Percentiles rank a stretch among this genome's conserved stretches.
Evolutionary conservation across 2,113 vertebrate genomes (phyloP).

Genomic region (Carassius auratus): DNA sequence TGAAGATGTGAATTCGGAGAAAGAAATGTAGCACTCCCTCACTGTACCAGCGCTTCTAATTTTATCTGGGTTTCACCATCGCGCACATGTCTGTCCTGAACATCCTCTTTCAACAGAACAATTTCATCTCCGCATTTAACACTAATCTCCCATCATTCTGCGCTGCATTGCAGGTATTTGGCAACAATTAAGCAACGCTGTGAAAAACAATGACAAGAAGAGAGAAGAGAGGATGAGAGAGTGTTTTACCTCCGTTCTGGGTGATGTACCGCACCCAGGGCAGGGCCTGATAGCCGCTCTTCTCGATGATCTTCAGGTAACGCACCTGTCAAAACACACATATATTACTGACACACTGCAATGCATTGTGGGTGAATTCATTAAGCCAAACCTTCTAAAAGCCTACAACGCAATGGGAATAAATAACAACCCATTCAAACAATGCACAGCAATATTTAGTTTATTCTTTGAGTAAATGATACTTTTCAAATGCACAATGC

Average conservation of each 20-base stretch:
- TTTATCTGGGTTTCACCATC: constrained; percentile 55
- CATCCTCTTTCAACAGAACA: constrained; percentile 69
- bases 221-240: background rate
- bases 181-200: constrained; percentile 70
- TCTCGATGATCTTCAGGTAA: constrained; percentile 98
- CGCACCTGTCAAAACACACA: constrained; percentile 78
- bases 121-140: constrained; percentile 49
- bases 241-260: constrained; percentile 88
- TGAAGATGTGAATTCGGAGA: background rate
- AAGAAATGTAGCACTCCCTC: constrained; percentile 48
- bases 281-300: constrained; percentile 90
- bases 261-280: constrained; percentile 97
- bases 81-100: constrained; percentile 57
- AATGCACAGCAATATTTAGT: background rate
- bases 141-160: constrained; percentile 66
- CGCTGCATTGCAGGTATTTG: constrained; percentile 69
- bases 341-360: background rate
- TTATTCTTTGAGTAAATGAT: no score
- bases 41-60: constrained; percentile 49
- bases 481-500: background rate
- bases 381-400: background rate
- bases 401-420: background rate
- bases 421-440: background rate
- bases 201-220: constrained; percentile 47
- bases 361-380: background rate